phyloP scores from a whole-genome alignment of 2,797 vertebrate genomes.

The Malurus splendens region DNA sequence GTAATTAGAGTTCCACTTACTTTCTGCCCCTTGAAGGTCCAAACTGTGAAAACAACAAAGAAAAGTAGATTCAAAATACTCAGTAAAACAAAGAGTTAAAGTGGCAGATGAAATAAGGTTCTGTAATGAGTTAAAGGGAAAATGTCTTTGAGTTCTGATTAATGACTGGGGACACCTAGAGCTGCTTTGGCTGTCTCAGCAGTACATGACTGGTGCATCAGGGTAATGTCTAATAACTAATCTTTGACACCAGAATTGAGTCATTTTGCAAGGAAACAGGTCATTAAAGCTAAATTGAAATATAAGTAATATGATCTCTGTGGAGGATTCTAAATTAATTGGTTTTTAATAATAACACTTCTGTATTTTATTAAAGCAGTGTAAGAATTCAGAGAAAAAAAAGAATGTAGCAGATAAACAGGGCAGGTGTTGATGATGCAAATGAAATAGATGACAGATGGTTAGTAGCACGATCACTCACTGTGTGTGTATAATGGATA shows the following conservation, averaged over 20 bases:
- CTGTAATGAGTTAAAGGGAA: slow-evolving; percentile 66
- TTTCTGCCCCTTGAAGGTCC: not conserved
- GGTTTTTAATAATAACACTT: slow-evolving; percentile 84
- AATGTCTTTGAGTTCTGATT: slow-evolving; percentile 68
- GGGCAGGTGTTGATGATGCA: slow-evolving; percentile 99
- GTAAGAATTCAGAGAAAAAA: slow-evolving; percentile 82
- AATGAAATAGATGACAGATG: slow-evolving; percentile 99
- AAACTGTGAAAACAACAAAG: not conserved
- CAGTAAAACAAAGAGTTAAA: slow-evolving; percentile 22
- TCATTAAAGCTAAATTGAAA: slow-evolving; percentile 83
- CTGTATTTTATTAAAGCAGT: slow-evolving; percentile 83
- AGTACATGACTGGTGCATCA: slow-evolving; percentile 65
- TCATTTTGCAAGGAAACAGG: slow-evolving; percentile 77
- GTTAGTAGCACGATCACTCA: slow-evolving; percentile 92
- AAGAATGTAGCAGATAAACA: slow-evolving; percentile 92
- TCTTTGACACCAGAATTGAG: slow-evolving; percentile 81
- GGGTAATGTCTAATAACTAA: slow-evolving; percentile 77
- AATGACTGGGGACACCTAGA: slow-evolving; percentile 70
- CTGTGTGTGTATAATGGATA: slow-evolving; percentile 98
- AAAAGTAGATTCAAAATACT: not conserved
- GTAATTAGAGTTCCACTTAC: not conserved
- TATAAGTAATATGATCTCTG: slow-evolving; percentile 79
- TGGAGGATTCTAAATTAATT: slow-evolving; percentile 83
- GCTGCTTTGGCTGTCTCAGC: slow-evolving; percentile 72
- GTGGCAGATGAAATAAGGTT: not conserved